phyloP scores from a whole-genome alignment of 37 sponge, comb jelly and placozoan species.

The Tethya wilhelma region DNA sequence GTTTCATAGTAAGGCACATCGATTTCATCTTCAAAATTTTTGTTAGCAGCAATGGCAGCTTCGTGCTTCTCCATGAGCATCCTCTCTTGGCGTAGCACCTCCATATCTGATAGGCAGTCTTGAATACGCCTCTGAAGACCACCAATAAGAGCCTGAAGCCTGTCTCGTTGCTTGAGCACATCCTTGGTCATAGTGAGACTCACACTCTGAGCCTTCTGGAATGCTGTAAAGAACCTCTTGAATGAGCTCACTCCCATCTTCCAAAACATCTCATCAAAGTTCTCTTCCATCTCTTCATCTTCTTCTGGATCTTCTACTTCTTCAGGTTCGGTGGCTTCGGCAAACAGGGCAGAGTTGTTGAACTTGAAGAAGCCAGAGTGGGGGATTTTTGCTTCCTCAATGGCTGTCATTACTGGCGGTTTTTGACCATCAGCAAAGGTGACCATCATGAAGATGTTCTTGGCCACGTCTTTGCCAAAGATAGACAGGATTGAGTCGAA shows the following conservation, averaged over 20 bases:
- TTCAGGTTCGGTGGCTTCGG: neutral
- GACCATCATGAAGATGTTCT: conserved; percentile 67
- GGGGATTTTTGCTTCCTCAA: conserved; percentile 49
- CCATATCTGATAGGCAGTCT: conserved; percentile 33
- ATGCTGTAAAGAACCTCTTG: conserved; percentile 38
- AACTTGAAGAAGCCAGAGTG: conserved; percentile 8
- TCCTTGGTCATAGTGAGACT: too few relatives aligned
- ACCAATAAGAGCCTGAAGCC: conserved; percentile 42
- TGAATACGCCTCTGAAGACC: conserved; percentile 63
- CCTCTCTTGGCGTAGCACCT: conserved; percentile 47
- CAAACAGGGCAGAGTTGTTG: too few relatives aligned
- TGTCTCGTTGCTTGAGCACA: too few relatives aligned
- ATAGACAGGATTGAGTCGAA: conserved; percentile 63
- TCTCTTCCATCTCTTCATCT: neutral
- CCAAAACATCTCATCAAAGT: conserved; percentile 70
- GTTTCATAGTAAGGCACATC: too few relatives aligned
- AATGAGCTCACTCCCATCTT: conserved; percentile 59
- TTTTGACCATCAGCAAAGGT: conserved; percentile 74
- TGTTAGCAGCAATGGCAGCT: conserved; percentile 32
- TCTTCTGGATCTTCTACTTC: too few relatives aligned
- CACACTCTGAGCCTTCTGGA: conserved; percentile 1
- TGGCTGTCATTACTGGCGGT: conserved; percentile 64
- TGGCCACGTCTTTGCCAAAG: too few relatives aligned
- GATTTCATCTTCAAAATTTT: conserved; percentile 51
- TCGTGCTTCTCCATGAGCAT: conserved; percentile 33